Evolutionary conservation across 2,888 invertebrate species (phyloP).

Genomic region (Neoascia interrupta): DNA sequence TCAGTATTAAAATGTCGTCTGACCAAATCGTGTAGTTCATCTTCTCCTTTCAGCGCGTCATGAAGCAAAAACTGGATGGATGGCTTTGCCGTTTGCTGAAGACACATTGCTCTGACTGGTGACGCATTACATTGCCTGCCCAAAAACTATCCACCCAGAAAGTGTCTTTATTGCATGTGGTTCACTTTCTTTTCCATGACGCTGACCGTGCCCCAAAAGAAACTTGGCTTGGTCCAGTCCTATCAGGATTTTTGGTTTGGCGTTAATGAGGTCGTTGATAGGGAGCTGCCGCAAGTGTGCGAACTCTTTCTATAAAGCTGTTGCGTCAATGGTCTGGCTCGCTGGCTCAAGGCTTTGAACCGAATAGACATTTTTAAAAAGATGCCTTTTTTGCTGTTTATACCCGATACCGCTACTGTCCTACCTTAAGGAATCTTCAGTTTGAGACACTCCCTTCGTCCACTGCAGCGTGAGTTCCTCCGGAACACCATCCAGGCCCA

Average conservation of each 20-base stretch:
- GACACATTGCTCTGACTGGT: not conserved
- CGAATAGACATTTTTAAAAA: not conserved
- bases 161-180: conserved; percentile 22
- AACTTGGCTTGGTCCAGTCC: conserved; percentile 16
- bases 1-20: conserved; percentile 9
- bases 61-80: conserved; percentile 8
- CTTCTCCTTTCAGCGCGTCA: conserved; percentile 15
- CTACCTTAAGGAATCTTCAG: too few relatives aligned
- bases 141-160: conserved; percentile 15
- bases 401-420: not conserved
- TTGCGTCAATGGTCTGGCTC: conserved; percentile 9
- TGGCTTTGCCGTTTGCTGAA: not conserved
- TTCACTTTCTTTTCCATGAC: conserved; percentile 7
- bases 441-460: conserved; percentile 21
- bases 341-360: not conserved
- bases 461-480: conserved; percentile 14
- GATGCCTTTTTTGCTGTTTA: not conserved
- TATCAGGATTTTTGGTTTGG: conserved; percentile 4
- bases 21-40: conserved; percentile 14
- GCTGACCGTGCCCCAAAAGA: not conserved
- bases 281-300: conserved; percentile 5
- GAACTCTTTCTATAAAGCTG: not conserved
- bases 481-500: conserved; percentile 8
- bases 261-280: not conserved
- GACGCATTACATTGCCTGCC: not conserved